Base-by-base conservation (phyloP, 2,797 vertebrate species). In the Pangasius djambal region DNA sequence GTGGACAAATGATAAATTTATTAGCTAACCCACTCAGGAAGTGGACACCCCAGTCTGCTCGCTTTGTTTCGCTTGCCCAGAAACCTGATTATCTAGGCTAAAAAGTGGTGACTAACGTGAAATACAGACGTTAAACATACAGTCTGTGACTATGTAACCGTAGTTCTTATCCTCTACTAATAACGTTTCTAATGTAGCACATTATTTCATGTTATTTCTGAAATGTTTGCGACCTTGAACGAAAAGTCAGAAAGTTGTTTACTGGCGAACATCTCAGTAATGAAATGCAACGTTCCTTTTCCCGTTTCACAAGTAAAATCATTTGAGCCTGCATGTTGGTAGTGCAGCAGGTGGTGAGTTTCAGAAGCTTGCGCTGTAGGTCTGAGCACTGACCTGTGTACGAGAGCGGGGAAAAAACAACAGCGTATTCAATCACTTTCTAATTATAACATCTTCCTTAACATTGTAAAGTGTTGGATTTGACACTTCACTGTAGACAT, bases 1-100 rank as follows among this genome's bases (percentile, higher is more conserved):
- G 25, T 83, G 59, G 81, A 63, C 81, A 83, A 63, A 82, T 82
- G 10, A 82, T 82, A 40, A 1, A n/a, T 65, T 37, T 65, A 18
- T 83, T 48, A 65, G 1, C 34, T 63, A 28, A 28, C 13, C 81
- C 22, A 65, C 25, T 83, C 57, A 44, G 81, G 22, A 63, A 16
- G 37, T 28, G 22, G 15, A 44, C n/a, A n/a, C 8, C 48, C 37
- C 25, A 65, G 59, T 48, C 59, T n/a, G 22, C 37, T 63, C 37
- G 12, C 20, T 63, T 81, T 59, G 78, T 37, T 65, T 18, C 3
- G 52, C 18, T 37, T 59, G 59, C 40, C 37, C 37, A 65, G 81
- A 63, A 83, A 83, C 31, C 16, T 12, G 37, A 34, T 4, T 2
- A 8, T 12, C 1, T 15, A 28, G 37, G 22, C 7, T 63, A 81